Evolutionary conservation across 2,797 vertebrate genomes (phyloP).

Genomic region (Sternarchorhynchus goeldii): DNA sequence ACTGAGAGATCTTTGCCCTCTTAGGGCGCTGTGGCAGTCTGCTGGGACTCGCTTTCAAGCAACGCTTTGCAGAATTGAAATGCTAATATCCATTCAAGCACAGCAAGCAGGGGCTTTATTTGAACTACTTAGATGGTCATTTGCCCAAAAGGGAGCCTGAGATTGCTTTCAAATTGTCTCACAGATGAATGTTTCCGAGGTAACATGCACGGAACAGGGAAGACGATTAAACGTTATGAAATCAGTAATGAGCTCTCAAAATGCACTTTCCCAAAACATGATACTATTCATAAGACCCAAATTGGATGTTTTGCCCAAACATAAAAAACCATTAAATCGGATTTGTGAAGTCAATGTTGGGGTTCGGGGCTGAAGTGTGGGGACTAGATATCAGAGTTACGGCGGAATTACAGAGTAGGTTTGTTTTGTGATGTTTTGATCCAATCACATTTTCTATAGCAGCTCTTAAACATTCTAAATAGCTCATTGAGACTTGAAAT

Average conservation of each 20-base stretch:
- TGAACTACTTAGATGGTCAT: conserved; percentile 35
- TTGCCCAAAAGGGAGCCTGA: conserved; percentile 25
- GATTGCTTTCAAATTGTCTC: conserved; percentile 43
- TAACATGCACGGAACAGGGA: neutral
- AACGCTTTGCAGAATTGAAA: conserved; percentile 29
- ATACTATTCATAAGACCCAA: conserved; percentile 36
- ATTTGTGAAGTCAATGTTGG: conserved; percentile 1
- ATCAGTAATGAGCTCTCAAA: conserved; percentile 35
- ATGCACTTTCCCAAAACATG: conserved; percentile 25
- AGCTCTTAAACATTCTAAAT: neutral
- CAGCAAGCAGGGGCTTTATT: conserved; percentile 40
- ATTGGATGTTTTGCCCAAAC: conserved; percentile 13
- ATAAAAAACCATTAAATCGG: conserved; percentile 33
- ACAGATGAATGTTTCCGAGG: conserved; percentile 37
- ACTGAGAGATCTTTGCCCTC: conserved; percentile 37
- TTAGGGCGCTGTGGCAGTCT: conserved; percentile 18
- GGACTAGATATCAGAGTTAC: neutral
- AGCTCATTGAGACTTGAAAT: neutral
- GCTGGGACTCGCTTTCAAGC: conserved; percentile 25
- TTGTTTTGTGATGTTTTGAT: neutral
- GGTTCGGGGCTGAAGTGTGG: neutral
- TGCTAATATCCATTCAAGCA: conserved; percentile 51
- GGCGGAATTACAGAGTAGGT: neutral
- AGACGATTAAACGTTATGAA: conserved; percentile 16
- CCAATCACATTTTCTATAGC: neutral